Conservation (phyloP, 2,888 invertebrate species). For the Heteropelma amictum region DNA sequence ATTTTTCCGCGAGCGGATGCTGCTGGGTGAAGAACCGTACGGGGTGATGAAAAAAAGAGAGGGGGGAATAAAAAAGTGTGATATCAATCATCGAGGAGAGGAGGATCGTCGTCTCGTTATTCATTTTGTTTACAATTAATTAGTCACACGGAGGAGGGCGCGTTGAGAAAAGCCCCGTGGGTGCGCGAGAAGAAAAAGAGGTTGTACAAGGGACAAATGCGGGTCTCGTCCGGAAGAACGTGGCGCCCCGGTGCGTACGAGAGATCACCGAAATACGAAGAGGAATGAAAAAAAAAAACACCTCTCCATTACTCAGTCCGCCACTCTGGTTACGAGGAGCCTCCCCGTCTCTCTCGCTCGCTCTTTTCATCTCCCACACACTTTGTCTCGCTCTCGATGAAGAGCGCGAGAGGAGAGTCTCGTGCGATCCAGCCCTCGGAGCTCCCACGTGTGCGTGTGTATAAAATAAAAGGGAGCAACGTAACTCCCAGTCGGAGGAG, state of each 20-base stretch:
- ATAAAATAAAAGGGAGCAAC: slow-evolving; percentile 37
- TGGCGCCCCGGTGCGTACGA: slow-evolving; percentile 49
- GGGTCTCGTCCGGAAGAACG: slow-evolving; percentile 24
- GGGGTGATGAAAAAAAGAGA: not conserved
- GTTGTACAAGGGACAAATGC: slow-evolving; percentile 37
- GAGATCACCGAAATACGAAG: slow-evolving; percentile 26
- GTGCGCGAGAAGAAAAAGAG: slow-evolving; percentile 34
- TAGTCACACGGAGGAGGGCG: slow-evolving; percentile 32
- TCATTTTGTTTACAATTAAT: slow-evolving; percentile 50
- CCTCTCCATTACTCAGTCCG: not conserved
- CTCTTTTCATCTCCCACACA: too few relatives aligned
- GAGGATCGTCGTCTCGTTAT: slow-evolving; percentile 20
- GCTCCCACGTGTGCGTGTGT: not conserved
- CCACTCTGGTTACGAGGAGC: not conserved
- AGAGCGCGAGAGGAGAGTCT: slow-evolving; percentile 39
- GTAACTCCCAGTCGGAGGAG: slow-evolving; percentile 14
- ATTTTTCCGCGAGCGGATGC: not conserved
- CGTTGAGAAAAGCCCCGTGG: slow-evolving; percentile 20
- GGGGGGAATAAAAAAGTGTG: not conserved
- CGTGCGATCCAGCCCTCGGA: slow-evolving; percentile 16
- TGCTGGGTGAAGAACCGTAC: not conserved
- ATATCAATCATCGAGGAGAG: slow-evolving; percentile 20
- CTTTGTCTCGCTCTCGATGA: too few relatives aligned
- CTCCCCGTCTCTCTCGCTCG: too few relatives aligned
- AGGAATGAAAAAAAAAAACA: slow-evolving; percentile 3